Base-by-base conservation (phyloP, 1,140 invertebrate genomes). In the Hyposmocoma kahamanoa region DNA sequence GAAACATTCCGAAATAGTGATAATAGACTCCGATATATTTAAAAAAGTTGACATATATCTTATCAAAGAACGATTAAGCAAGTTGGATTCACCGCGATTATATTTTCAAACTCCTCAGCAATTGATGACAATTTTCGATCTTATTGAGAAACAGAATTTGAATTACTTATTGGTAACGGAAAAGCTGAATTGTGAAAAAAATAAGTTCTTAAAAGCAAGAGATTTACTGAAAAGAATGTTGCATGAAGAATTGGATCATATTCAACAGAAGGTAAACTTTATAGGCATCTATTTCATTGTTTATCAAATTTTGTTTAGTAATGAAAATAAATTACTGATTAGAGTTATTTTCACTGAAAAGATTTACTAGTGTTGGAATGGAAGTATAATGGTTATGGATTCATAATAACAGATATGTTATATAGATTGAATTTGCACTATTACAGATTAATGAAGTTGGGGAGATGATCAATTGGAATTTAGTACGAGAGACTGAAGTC, bases 91-190 rank as follows among this genome's bases (percentile, higher is more conserved):
- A 8, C 84, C 89, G 4, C 59, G 80, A 24, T 62, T 92, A 9
- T 91, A 89, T 61, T 91, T 92, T 59, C 72, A 87, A 28, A 82
- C 88, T 28, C 88, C 90, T 1, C 65, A 78, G 3, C 88, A 92
- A 47, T 60, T 92, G 5, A 54, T 89, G 3, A 64, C 73, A 5
- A 84, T 89, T 10, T 91, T 92, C 57, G 65, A 72, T 46, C 80
- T 85, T 26, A 87, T 92, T 41, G 90, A 91, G 60, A 80, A 89
- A 47, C 90, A 92, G 67, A 91, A 92, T 74, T 72, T 92, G 9
- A 91, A 90, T 60, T 90, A 89, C 18, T 80, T 92, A 59, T 73
- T 90, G 28, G 88, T 90, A 28, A 86, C 90, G 0, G 90, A 92
- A 66, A 88, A 89, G 46, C 62, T 92, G n/a, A 88, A 86, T 4